Evolutionary conservation across 2,113 vertebrate species (phyloP).

Genomic region (Peucedramus taeniatus): DNA sequence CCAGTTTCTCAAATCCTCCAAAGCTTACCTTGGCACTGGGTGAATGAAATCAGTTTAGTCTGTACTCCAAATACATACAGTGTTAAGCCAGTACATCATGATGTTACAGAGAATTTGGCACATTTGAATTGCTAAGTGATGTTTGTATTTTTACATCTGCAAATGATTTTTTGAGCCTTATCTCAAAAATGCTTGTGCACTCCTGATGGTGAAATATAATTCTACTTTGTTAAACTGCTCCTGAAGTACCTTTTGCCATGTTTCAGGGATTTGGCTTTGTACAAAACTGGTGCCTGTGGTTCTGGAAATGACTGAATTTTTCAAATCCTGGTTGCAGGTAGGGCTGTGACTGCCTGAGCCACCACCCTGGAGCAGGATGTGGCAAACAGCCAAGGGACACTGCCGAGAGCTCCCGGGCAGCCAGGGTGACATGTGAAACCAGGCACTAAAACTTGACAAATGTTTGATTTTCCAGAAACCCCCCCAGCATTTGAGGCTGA

Average conservation of each 20-base stretch:
- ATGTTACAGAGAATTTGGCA: not conserved
- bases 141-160: not conserved
- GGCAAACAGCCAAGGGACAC: conserved; percentile 47
- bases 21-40: not conserved
- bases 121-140: not conserved
- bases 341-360: not conserved
- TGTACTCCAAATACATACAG: not conserved
- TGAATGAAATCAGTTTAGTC: conserved; percentile 7
- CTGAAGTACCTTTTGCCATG: not conserved
- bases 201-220: not conserved
- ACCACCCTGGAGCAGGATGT: conserved; percentile 60
- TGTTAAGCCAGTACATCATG: not conserved
- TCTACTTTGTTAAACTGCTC: not conserved
- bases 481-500: conserved; percentile 8
- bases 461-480: conserved; percentile 40
- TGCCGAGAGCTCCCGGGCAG: not conserved
- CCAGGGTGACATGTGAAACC: not conserved
- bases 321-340: conserved; percentile 3
- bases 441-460: conserved; percentile 26
- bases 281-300: not conserved
- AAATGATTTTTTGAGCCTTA: not conserved
- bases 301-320: conserved; percentile 10
- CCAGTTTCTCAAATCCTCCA: not conserved
- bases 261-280: not conserved
- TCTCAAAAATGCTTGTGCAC: not conserved